These are phyloP conservation scores for Rhopalosiphum nymphaeae DNA, from an alignment of 2,888 invertebrate species.

Conservation along the genomic window DNA sequence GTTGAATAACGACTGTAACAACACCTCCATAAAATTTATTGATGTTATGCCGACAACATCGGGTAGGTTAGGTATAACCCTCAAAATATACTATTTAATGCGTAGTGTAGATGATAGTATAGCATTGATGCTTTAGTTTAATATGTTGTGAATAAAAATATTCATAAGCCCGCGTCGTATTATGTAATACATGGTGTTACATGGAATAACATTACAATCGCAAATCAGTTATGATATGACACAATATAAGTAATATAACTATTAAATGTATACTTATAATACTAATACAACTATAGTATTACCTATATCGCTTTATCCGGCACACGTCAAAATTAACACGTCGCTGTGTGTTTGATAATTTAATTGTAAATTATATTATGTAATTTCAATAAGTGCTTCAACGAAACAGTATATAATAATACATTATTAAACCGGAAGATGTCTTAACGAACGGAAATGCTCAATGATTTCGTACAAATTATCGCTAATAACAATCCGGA, in stretches of 20 bases:
- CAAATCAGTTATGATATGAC: neutral
- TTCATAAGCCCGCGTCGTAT: neutral
- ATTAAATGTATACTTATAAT: neutral
- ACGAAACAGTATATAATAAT: neutral
- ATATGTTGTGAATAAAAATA: neutral
- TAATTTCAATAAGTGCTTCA: neutral
- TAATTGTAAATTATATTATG: neutral
- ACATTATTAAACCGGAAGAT: neutral
- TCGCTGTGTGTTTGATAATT: neutral
- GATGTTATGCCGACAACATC: neutral
- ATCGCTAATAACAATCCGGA: neutral
- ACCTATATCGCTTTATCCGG: neutral
- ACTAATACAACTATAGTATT: neutral
- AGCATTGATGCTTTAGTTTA: neutral
- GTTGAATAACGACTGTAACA: neutral
- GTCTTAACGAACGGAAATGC: neutral
- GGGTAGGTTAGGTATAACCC: neutral
- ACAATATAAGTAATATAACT: neutral
- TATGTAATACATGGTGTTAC: neutral
- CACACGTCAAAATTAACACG: neutral
- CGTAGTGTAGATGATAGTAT: neutral
- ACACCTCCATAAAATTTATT: constrained; percentile 19
- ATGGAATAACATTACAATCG: neutral
- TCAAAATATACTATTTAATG: neutral
- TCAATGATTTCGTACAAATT: neutral